Base-by-base conservation (phyloP, 2,797 vertebrate genomes). In the Semotilus atromaculatus region DNA sequence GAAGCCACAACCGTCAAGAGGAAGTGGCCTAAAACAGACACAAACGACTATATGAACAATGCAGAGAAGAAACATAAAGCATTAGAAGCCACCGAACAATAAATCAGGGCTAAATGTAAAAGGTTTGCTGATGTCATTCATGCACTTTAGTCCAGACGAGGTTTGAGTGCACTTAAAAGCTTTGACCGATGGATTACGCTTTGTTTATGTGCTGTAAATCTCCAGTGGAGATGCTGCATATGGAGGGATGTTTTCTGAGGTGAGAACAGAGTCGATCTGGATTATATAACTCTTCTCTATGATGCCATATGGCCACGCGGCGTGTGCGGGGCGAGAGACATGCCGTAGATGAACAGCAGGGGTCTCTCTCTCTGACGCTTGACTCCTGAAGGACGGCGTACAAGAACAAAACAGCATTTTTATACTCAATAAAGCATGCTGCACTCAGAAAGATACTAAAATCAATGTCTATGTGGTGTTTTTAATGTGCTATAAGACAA, bases 321-420 rank as follows among this genome's bases (percentile, higher is more conserved):
- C 38, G 29, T 38, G 18, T 73, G 62, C 14, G 16, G 40, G 38
- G 16, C 23, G 51, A 36, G 58, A 21, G 71, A 38, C 74, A 51
- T 81, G 34, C 38, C 45, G 31, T 14, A 29, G 31, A 72, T 11
- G 53, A 55, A 75, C 87, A 82, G 81, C 82, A 81, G 85, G 76
- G 40, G 82, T 70, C 77, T 79, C 58, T 62, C 76, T 29, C 38
- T 64, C 76, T 31, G 71, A 66, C 18, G 18, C 31, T 66, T 19
- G 16, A 34, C 45, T 73, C 43, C 26, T 31, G 23, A 14, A 45
- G 11, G 11, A 43, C 43, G 3, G 43, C 4, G 43, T 43, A 13
- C 9, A 2, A 40, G 40, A 10, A 14, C 43, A 4, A 14, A 71
- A 16, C 38, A 16, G 7, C 43, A 26, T 40, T 23, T 68, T 68